Percentiles rank a stretch among this genome's conserved stretches.
Conservation (phyloP, 2,888 invertebrate genomes). For the Acrobasis suavella region DNA sequence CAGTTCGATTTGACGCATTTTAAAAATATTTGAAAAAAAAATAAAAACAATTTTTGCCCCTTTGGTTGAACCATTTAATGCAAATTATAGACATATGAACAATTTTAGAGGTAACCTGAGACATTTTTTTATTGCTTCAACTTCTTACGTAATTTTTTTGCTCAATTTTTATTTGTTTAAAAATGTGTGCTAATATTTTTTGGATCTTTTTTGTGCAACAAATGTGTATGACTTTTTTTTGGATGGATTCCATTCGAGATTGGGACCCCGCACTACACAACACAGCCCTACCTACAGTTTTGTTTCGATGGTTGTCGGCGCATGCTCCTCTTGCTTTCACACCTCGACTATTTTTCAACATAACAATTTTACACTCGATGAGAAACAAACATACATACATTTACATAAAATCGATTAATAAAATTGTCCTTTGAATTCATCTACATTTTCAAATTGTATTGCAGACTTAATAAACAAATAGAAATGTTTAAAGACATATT, state of each 20-base stretch:
- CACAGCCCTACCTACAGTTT: constrained; percentile 27
- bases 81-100: no score
- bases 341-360: constrained; percentile 40
- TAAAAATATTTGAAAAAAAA: no score
- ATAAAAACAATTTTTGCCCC: no score
- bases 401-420: neutral
- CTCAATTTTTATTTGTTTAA: neutral
- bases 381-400: constrained; percentile 14
- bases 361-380: constrained; percentile 33
- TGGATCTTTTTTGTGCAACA: neutral
- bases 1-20: no score
- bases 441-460: neutral
- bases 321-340: constrained; percentile 75
- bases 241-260: constrained; percentile 4
- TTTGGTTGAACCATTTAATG: no score
- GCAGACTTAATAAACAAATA: no score
- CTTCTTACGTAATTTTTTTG: no score
- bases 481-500: no score
- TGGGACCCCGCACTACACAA: constrained; percentile 10
- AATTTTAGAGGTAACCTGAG: no score
- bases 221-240: neutral
- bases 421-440: neutral
- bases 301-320: constrained; percentile 74
- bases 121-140: no score
- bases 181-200: neutral